Conservation (phyloP, 2,888 invertebrate species). For the Philaethria dido region DNA sequence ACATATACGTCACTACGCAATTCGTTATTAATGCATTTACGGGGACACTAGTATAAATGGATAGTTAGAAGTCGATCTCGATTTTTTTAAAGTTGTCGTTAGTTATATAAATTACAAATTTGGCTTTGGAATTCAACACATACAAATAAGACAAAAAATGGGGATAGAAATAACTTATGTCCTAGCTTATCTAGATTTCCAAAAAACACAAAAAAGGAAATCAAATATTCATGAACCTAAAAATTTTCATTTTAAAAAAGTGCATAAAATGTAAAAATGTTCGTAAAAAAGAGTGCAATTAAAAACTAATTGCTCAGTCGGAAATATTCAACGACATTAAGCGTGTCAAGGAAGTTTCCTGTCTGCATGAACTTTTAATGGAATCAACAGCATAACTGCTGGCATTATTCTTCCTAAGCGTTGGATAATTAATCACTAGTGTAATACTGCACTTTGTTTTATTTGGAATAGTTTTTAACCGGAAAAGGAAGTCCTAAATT, state of each 20-base stretch:
- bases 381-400: slow-evolving; percentile 18
- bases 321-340: slow-evolving; percentile 24
- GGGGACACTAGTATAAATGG: too few relatives aligned
- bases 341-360: slow-evolving; percentile 22
- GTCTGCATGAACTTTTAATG: slow-evolving; percentile 22
- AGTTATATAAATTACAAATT: too few relatives aligned
- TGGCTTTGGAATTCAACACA: too few relatives aligned
- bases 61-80: too few relatives aligned
- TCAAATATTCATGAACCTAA: not conserved
- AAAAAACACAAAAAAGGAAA: not conserved
- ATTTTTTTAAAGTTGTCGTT: too few relatives aligned
- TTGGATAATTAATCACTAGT: not conserved
- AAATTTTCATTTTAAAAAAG: slow-evolving; percentile 1
- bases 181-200: too few relatives aligned
- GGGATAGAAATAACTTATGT: too few relatives aligned
- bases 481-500: too few relatives aligned
- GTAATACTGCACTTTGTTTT: not conserved
- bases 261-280: slow-evolving; percentile 16
- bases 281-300: slow-evolving; percentile 20
- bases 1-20: too few relatives aligned
- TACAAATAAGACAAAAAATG: too few relatives aligned
- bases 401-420: not conserved
- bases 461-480: not conserved
- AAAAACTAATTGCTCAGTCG: slow-evolving; percentile 20
- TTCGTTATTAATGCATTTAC: too few relatives aligned